Percentiles rank a stretch among this genome's conserved stretches.
Evolutionary conservation across 2,113 vertebrate species (phyloP).

Genomic region (Pitta sordida): DNA sequence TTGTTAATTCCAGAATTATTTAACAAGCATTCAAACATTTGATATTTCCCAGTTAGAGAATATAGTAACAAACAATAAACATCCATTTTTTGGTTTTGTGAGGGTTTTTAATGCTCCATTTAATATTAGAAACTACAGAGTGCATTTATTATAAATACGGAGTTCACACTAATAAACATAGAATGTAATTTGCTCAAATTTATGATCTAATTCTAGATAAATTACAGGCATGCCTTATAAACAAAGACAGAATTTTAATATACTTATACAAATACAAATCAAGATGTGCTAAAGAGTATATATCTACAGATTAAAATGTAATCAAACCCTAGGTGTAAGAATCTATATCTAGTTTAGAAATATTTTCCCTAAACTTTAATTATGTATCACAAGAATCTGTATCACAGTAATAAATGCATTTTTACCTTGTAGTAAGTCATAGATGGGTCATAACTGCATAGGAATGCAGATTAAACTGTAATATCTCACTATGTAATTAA

Average conservation of each 20-base stretch:
- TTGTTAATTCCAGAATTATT: not conserved
- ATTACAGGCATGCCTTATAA: not conserved
- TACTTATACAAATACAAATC: not conserved
- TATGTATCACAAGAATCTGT: not conserved
- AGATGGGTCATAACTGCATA: not conserved
- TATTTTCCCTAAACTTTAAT: not conserved
- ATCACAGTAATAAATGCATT: not conserved
- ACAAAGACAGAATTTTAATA: not conserved
- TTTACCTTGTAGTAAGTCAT: not conserved
- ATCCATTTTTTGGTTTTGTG: not conserved
- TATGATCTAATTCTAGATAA: slow-evolving; percentile 26
- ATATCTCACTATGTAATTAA: not conserved
- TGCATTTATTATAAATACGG: slow-evolving; percentile 8
- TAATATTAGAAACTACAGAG: not conserved
- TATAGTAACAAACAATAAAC: not conserved
- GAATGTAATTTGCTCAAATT: slow-evolving; percentile 49
- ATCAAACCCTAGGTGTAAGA: not conserved
- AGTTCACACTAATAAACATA: slow-evolving; percentile 20
- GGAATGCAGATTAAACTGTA: not conserved
- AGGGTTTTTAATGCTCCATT: not conserved
- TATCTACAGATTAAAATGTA: slow-evolving; percentile 40
- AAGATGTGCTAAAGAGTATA: not conserved
- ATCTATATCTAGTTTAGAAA: not conserved
- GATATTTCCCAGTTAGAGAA: not conserved
- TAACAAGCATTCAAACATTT: not conserved